These are phyloP conservation scores for Athene noctua DNA, from an alignment of 2,113 vertebrate species.

Conservation along the genomic window DNA sequence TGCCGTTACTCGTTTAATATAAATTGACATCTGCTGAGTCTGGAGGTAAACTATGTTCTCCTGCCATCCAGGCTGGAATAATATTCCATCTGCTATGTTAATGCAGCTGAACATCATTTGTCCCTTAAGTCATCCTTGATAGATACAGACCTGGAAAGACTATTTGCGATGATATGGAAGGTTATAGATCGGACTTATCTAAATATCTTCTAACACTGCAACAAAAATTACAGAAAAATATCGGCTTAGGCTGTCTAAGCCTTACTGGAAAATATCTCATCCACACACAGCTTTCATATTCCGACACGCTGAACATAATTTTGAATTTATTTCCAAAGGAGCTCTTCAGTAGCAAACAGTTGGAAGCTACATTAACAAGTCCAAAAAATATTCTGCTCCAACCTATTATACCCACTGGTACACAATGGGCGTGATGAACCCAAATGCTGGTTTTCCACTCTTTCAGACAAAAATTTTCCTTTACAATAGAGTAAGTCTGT, in stretches of 20 bases:
- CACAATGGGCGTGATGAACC: background rate
- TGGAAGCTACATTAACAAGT: background rate
- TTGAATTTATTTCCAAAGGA: conserved; percentile 28
- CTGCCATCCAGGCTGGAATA: conserved; percentile 3
- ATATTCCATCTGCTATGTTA: conserved; percentile 37
- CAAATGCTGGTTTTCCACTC: background rate
- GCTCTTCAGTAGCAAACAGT: conserved; percentile 29
- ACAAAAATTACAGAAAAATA: background rate
- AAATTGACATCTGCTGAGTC: conserved; percentile 62
- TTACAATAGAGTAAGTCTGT: background rate
- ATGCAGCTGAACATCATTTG: conserved; percentile 27
- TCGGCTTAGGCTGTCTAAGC: background rate
- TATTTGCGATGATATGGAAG: background rate
- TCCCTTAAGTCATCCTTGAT: conserved; percentile 37
- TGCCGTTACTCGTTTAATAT: conserved; percentile 60
- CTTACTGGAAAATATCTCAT: background rate
- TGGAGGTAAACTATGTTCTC: conserved; percentile 39
- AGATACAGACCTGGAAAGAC: background rate
- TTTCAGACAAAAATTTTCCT: background rate
- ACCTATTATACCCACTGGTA: background rate
- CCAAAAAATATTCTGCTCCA: background rate
- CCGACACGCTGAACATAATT: background rate
- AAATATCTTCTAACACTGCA: background rate
- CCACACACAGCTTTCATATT: background rate
- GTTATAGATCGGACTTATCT: background rate